Base-by-base conservation (phyloP, 2,797 vertebrate genomes). In the Pagetopsis macropterus region DNA sequence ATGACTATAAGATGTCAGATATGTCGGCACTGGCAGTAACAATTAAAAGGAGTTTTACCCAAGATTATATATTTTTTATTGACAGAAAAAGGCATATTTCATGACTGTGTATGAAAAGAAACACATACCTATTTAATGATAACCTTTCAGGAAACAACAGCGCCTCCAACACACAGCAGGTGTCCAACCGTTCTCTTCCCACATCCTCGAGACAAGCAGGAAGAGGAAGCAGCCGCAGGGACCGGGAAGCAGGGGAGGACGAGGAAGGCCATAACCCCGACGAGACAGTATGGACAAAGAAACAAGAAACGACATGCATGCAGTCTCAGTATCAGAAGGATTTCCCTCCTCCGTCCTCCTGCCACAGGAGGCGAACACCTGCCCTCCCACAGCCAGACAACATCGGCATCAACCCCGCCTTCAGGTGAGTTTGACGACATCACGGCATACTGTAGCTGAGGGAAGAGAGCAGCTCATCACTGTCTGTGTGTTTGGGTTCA, bases 301-400 rank as follows among this genome's bases (percentile, higher is more conserved):
- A 65, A 44, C 59, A 11, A 48, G 77, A 64, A 14, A 9, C 51
- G 55, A 10, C 8, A 13, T 63, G 69, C 15, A 82, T 71, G 69
- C 46, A 84, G 72, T 92, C 92, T 68, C 93, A 92, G 76, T 93
- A 94, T 84, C 94, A 93, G 84, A 91, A 85, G 4, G 94, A 95
- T 68, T 95, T 93, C 72, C 92, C 89, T 52, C 83, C 72, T 33
- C 88, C 72, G 0, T 72, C 77, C 3, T 71, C 51, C 10, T 73
- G 72, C 17, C 68, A 52, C 13, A 82, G 86, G 80, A 87, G 84
- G 19, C 70, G 82, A 72, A 88, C 86, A 10, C 92, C 88, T 14
- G 89, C 87, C 21, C 40, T 72, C 3, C 94, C 93, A 1, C 92
- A 91, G 48, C 84, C 89, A 1, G 94, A 96, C 84, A 96, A 96